Percentiles rank a stretch among this genome's conserved stretches.
These are phyloP conservation scores for Enteromius mattozi DNA, from an alignment of 2,797 vertebrate species.

Conservation along the genomic window DNA sequence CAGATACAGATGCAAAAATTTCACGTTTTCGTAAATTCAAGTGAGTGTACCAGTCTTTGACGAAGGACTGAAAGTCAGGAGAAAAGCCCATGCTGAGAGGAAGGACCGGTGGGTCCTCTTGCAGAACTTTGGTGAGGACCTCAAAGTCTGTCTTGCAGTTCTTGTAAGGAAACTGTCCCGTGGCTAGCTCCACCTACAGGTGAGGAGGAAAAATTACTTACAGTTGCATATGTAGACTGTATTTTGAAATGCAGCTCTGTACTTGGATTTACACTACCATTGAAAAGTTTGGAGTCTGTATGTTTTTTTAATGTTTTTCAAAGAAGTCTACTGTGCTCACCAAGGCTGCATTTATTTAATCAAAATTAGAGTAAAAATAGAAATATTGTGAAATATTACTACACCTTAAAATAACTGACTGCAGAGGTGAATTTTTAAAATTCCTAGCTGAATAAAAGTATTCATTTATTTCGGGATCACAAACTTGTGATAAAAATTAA, in stretches of 20 bases:
- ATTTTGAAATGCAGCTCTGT: background rate
- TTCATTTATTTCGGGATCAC: background rate
- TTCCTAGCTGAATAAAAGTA: background rate
- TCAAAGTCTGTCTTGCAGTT: slow-evolving; percentile 98
- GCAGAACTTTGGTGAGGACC: slow-evolving; percentile 97
- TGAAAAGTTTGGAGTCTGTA: too few species aligned
- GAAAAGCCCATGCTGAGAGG: slow-evolving; percentile 94
- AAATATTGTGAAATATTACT: background rate
- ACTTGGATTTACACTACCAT: background rate
- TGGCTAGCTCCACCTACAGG: slow-evolving; percentile 91
- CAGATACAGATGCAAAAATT: background rate
- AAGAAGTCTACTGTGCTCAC: background rate
- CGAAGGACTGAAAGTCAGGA: slow-evolving; percentile 94
- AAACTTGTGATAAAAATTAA: background rate
- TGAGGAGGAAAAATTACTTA: background rate
- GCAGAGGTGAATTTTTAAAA: background rate
- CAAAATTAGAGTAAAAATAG: background rate
- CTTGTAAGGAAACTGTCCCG: slow-evolving; percentile 95
- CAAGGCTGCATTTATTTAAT: background rate
- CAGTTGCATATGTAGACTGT: background rate
- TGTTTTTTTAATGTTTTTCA: background rate
- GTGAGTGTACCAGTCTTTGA: slow-evolving; percentile 91
- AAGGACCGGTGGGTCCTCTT: slow-evolving; percentile 93
- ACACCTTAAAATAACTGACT: too few species aligned
- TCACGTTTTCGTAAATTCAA: background rate